These are phyloP conservation scores for Eidolon helvum DNA, from an alignment of 2,113 vertebrate species.

Conservation along the genomic window DNA sequence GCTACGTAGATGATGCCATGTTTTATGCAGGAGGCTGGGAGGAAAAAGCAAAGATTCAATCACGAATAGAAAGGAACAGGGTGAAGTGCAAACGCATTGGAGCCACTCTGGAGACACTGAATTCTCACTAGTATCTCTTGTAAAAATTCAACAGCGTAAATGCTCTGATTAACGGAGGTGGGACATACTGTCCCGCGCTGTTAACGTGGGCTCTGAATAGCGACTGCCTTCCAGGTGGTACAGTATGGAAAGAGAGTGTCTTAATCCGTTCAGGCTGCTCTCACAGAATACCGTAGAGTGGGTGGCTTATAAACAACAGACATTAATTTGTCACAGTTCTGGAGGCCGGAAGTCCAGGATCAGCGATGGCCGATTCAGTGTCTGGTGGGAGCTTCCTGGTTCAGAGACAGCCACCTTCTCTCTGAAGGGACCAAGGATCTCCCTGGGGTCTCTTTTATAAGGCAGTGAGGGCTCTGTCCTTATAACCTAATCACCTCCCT, in stretches of 20 bases:
- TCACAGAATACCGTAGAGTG: accelerated
- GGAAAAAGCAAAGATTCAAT: neutral
- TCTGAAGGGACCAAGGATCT: neutral
- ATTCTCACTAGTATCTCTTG: neutral
- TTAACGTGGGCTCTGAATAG: neutral
- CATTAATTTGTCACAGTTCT: neutral
- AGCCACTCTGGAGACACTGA: neutral
- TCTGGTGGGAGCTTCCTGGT: neutral
- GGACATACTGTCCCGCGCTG: accelerated
- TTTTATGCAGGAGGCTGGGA: neutral
- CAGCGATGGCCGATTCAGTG: neutral
- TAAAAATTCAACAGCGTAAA: neutral
- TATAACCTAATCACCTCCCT: neutral
- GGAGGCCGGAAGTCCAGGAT: neutral
- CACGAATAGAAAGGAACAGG: neutral
- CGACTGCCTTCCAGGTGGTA: neutral
- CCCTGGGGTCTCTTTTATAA: neutral
- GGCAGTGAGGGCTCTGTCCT: neutral
- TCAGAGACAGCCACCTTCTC: neutral
- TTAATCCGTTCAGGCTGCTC: neutral
- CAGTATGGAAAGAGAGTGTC: neutral
- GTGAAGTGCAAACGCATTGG: neutral
- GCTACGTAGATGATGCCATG: neutral
- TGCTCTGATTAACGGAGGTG: neutral
- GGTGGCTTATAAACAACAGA: neutral